A percentile compares a stretch with the other conserved stretches of the same genome.
Conservation (phyloP, 2,888 invertebrate genomes). For the Mechanitis mazaeus region DNA sequence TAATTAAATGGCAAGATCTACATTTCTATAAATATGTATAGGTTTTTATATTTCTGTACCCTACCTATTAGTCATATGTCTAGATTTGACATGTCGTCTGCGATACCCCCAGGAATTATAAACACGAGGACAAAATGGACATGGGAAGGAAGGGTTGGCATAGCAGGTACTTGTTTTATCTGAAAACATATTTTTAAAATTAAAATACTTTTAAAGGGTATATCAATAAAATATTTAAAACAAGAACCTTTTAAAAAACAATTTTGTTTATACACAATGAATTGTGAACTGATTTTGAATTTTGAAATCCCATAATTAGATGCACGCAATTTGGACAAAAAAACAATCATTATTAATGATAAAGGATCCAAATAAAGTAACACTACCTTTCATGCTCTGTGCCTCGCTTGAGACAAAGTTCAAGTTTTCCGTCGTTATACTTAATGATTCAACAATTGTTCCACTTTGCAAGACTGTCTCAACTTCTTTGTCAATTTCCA, state of each 20-base stretch:
- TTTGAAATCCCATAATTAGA: too few relatives aligned
- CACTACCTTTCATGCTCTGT: constrained; percentile 61
- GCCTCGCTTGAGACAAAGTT: constrained; percentile 62
- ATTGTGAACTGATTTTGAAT: too few relatives aligned
- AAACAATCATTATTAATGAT: too few relatives aligned
- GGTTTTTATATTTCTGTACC: not conserved
- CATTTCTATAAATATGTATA: not conserved
- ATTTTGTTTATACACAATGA: too few relatives aligned
- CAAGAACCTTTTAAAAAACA: too few relatives aligned
- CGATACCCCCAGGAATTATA: constrained; percentile 81
- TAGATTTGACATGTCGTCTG: constrained; percentile 78
- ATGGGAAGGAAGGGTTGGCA: constrained; percentile 76
- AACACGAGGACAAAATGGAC: constrained; percentile 79
- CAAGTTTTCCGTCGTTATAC: constrained; percentile 63
- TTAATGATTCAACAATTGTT: constrained; percentile 67
- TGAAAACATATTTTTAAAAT: constrained; percentile 36
- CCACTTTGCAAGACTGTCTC: constrained; percentile 70
- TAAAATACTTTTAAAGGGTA: not conserved
- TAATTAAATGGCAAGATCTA: too few relatives aligned
- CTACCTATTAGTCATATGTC: constrained; percentile 72
- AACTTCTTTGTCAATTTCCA: constrained; percentile 71
- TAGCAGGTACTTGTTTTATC: constrained; percentile 56
- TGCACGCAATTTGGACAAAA: too few relatives aligned
- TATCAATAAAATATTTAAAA: not conserved
- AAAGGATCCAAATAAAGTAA: not conserved